Conservation (phyloP, 1,140 invertebrate genomes). For the Eumeta japonica region DNA sequence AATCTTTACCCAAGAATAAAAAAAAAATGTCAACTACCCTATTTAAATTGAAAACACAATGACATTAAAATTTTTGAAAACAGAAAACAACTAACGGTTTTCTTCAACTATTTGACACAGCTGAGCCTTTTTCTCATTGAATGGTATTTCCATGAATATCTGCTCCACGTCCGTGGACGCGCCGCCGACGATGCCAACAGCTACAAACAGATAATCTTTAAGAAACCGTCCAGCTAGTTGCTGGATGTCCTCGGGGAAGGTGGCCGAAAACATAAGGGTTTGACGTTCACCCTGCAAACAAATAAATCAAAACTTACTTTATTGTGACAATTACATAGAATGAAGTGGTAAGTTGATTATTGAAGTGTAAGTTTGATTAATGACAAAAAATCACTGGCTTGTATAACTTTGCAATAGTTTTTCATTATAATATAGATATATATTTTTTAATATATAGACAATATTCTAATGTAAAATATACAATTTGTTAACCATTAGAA, state of each 20-base stretch:
- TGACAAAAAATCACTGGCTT: too few relatives aligned
- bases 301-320: too few relatives aligned
- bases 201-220: constrained; percentile 79
- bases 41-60: constrained; percentile 1
- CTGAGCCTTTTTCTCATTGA: constrained; percentile 72
- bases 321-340: too few relatives aligned
- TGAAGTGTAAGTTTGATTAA: too few relatives aligned
- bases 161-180: constrained; percentile 90
- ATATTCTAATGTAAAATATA: too few relatives aligned
- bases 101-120: constrained; percentile 70
- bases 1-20: too few relatives aligned
- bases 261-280: constrained; percentile 92
- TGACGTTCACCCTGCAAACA: constrained; percentile 63
- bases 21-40: too few relatives aligned
- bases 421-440: too few relatives aligned
- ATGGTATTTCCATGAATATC: constrained; percentile 71
- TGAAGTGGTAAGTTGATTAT: too few relatives aligned
- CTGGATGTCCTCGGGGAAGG: constrained; percentile 84
- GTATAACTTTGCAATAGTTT: too few relatives aligned
- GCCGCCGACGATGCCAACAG: constrained; percentile 84
- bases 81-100: constrained; percentile 38
- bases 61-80: constrained; percentile 3
- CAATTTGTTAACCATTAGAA: too few relatives aligned
- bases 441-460: too few relatives aligned
- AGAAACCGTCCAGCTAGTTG: constrained; percentile 72